These are phyloP conservation scores for Venustoraphidia nigricollis DNA, from an alignment of 2,888 invertebrate species.

Conservation along the genomic window DNA sequence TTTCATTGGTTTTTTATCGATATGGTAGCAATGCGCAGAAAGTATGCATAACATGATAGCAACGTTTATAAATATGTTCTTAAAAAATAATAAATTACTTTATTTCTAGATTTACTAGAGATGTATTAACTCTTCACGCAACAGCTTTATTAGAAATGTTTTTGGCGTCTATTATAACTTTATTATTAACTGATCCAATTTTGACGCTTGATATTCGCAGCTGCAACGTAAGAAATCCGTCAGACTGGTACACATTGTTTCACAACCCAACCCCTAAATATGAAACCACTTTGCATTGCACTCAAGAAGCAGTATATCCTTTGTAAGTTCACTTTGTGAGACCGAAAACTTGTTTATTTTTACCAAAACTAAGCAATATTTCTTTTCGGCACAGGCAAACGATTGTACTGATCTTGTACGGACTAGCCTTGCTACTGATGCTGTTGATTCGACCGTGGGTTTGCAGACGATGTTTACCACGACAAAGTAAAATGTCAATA, in stretches of 20 bases:
- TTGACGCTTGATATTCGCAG: conserved; percentile 62
- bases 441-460: conserved; percentile 63
- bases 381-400: conserved; percentile 53
- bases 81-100: neutral
- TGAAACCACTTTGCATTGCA: conserved; percentile 76
- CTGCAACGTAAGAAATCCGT: conserved; percentile 62
- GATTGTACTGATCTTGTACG: conserved; percentile 81
- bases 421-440: conserved; percentile 64
- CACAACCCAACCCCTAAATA: conserved; percentile 91
- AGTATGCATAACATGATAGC: conserved; percentile 27
- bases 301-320: conserved; percentile 96
- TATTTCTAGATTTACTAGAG: conserved; percentile 47
- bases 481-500: conserved; percentile 61
- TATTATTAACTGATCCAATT: conserved; percentile 68
- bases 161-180: conserved; percentile 56
- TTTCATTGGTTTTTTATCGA: conserved; percentile 91
- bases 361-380: conserved; percentile 3
- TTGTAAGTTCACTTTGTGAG: conserved; percentile 46
- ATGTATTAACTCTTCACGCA: conserved; percentile 59
- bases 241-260: conserved; percentile 94
- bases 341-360: neutral
- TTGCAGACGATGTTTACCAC: conserved; percentile 46
- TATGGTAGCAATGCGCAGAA: conserved; percentile 56
- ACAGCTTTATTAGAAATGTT: conserved; percentile 73
- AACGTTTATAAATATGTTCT: conserved; percentile 4